Percentiles rank a stretch among this genome's conserved stretches.
phyloP scores from a whole-genome alignment of 2,113 vertebrate genomes.

The Muntiacus reevesi region DNA sequence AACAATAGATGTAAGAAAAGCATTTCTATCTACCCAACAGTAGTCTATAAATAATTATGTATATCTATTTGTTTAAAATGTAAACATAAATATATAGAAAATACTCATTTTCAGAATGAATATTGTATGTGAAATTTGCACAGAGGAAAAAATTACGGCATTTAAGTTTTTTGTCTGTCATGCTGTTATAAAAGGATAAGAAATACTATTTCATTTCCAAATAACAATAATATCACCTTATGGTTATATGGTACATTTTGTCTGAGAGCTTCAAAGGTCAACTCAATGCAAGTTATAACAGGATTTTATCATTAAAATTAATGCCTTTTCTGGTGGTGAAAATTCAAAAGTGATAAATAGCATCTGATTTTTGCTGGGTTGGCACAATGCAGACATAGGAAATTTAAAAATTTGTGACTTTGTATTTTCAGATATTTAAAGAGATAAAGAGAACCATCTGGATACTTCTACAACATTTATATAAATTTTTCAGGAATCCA shows the following conservation, averaged over 20 bases:
- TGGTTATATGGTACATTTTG: conserved; percentile 5
- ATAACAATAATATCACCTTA: conserved; percentile 23
- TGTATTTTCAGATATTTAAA: conserved; percentile 27
- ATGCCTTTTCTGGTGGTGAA: conserved; percentile 46
- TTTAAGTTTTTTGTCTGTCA: not conserved
- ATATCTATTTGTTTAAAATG: not conserved
- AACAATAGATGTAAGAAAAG: conserved; percentile 25
- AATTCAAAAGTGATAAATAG: conserved; percentile 51
- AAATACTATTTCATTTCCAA: conserved; percentile 46
- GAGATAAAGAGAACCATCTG: conserved; percentile 29
- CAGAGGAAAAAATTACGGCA: not conserved
- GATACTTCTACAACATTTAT: not conserved
- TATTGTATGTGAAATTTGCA: not conserved
- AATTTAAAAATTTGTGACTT: conserved; percentile 12
- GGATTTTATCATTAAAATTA: conserved; percentile 67
- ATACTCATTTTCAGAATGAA: not conserved
- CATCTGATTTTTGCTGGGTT: conserved; percentile 32
- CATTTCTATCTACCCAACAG: not conserved
- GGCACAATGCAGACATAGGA: not conserved
- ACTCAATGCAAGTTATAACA: not conserved
- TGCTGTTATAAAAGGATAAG: conserved; percentile 3
- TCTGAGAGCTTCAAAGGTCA: conserved; percentile 38
- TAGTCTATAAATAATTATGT: not conserved
- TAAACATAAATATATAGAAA: not conserved
- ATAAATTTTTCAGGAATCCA: conserved; percentile 3